These are phyloP conservation scores for Brachionus asplanchnoidis DNA, from an alignment of 1,140 invertebrate genomes.

Conservation along the genomic window DNA sequence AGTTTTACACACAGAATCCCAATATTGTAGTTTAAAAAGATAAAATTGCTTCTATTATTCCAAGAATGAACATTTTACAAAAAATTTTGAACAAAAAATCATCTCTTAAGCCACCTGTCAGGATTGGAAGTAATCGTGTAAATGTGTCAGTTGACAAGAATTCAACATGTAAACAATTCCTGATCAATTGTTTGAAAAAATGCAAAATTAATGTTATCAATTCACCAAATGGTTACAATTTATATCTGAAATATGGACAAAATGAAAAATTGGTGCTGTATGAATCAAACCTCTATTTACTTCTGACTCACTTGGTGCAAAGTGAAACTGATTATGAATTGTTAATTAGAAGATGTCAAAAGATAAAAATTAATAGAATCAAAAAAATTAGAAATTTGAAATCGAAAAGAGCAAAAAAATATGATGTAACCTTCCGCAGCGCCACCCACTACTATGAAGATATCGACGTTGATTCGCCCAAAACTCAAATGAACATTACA, in stretches of 20 bases:
- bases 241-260: background rate
- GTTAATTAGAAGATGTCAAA: background rate
- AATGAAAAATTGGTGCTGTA: background rate
- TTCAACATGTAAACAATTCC: background rate
- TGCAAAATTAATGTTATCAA: background rate
- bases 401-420: background rate
- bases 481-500: background rate
- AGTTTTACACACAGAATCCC: background rate
- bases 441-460: background rate
- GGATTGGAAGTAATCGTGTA: background rate
- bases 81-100: background rate
- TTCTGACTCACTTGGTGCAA: background rate
- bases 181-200: background rate
- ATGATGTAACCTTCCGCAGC: background rate
- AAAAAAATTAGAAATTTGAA: background rate
- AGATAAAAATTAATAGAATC: background rate
- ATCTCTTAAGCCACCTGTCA: background rate
- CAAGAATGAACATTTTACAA: slow-evolving; percentile 22
- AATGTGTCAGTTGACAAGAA: background rate
- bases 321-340: background rate
- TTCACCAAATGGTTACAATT: background rate
- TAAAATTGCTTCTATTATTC: background rate
- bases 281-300: background rate
- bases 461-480: background rate
- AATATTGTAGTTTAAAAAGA: background rate